Evolutionary conservation across 2,797 vertebrate genomes (phyloP).

Genomic region (Arnoldichthys spilopterus): DNA sequence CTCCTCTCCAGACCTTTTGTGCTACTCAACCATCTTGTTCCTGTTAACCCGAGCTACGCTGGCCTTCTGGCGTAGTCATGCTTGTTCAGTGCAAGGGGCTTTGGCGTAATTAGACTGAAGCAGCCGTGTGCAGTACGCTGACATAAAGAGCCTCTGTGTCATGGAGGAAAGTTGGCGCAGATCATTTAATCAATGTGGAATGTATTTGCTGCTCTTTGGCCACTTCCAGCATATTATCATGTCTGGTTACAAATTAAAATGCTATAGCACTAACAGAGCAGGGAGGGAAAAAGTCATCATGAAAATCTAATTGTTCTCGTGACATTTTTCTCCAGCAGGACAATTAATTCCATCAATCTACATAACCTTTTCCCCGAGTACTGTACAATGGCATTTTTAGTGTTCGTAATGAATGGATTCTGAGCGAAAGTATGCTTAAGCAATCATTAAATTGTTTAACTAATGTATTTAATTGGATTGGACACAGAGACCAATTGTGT

Average conservation of each 20-base stretch:
- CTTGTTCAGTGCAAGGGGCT: background rate
- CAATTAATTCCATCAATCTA: slow-evolving; percentile 85
- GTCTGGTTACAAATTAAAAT: slow-evolving; percentile 85
- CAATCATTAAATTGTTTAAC: slow-evolving; percentile 84
- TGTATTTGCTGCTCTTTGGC: slow-evolving; percentile 74
- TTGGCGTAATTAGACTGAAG: slow-evolving; percentile 5
- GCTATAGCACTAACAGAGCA: slow-evolving; percentile 74
- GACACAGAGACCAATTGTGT: slow-evolving; percentile 71
- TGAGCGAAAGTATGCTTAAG: slow-evolving; percentile 71
- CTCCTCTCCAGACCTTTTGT: background rate
- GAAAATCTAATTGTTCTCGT: slow-evolving; percentile 82
- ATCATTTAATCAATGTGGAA: slow-evolving; percentile 80
- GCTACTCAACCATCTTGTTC: background rate
- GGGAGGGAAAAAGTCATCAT: slow-evolving; percentile 75
- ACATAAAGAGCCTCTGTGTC: slow-evolving; percentile 35
- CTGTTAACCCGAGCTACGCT: background rate
- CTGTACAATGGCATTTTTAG: slow-evolving; percentile 79
- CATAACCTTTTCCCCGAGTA: slow-evolving; percentile 80
- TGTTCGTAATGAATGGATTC: slow-evolving; percentile 78
- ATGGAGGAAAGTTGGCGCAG: slow-evolving; percentile 34
- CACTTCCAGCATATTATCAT: slow-evolving; percentile 77
- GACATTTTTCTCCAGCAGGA: slow-evolving; percentile 79
- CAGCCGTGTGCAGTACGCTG: background rate
- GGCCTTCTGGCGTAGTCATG: background rate
- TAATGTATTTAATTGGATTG: slow-evolving; percentile 82